These are phyloP conservation scores for Xenus cinereus DNA, from an alignment of 2,113 vertebrate species.

Conservation along the genomic window DNA sequence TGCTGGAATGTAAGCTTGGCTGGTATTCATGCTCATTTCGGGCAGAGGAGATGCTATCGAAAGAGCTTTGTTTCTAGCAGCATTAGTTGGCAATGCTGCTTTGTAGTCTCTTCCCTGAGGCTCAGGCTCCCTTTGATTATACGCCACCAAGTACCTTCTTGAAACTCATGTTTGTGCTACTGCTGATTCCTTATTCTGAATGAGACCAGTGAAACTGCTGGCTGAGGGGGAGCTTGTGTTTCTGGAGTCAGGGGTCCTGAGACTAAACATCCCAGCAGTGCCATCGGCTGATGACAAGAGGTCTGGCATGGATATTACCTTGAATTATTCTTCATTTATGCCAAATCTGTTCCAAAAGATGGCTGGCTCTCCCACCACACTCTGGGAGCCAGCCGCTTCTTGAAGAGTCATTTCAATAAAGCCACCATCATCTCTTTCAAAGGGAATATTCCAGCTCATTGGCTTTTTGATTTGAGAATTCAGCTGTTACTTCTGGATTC, in stretches of 20 bases:
- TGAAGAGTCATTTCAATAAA: slow-evolving; percentile 18
- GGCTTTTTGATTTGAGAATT: slow-evolving; percentile 47
- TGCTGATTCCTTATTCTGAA: background rate
- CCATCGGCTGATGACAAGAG: background rate
- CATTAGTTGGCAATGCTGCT: background rate
- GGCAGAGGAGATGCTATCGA: background rate
- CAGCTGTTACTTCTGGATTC: slow-evolving; percentile 56
- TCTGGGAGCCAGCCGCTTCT: slow-evolving; percentile 11
- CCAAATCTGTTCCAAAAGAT: slow-evolving; percentile 18
- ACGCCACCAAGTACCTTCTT: background rate
- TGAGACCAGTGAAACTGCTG: background rate
- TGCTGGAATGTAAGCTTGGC: slow-evolving; percentile 9
- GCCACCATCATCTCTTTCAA: slow-evolving; percentile 8
- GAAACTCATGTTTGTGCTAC: background rate
- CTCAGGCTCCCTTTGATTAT: background rate
- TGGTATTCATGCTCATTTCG: background rate
- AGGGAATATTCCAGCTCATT: slow-evolving; percentile 39
- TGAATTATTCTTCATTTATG: slow-evolving; percentile 11
- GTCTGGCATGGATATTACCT: background rate
- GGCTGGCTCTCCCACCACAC: background rate
- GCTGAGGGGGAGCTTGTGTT: background rate
- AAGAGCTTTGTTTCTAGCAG: background rate
- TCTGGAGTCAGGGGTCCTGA: background rate
- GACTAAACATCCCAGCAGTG: background rate
- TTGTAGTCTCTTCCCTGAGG: background rate